phyloP scores from a whole-genome alignment of 2,113 vertebrate species.

The Periophthalmodon schlosseri region DNA sequence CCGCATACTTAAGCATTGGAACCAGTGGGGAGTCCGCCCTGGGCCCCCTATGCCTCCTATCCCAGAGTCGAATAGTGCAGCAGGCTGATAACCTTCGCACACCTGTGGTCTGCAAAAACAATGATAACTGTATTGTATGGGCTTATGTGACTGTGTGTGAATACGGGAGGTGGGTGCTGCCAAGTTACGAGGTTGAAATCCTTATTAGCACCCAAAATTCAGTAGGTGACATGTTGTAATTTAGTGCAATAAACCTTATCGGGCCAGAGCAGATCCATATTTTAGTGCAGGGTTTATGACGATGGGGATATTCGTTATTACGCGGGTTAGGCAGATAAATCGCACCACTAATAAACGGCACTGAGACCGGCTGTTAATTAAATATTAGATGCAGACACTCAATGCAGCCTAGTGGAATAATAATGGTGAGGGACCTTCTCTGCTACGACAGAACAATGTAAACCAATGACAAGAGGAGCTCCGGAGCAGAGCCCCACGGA shows the following conservation, averaged over 20 bases:
- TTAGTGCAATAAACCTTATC: constrained; percentile 28
- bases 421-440: constrained; percentile 11
- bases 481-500: background rate
- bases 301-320: constrained; percentile 26
- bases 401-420: constrained; percentile 24
- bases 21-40: constrained; percentile 66
- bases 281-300: constrained; percentile 31
- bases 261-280: constrained; percentile 20
- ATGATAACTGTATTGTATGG: constrained; percentile 52
- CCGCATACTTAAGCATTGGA: constrained; percentile 68
- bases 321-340: constrained; percentile 34
- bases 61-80: constrained; percentile 45
- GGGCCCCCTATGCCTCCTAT: constrained; percentile 28
- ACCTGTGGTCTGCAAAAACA: constrained; percentile 62
- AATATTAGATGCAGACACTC: constrained; percentile 42
- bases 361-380: constrained; percentile 50
- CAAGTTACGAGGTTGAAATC: constrained; percentile 16
- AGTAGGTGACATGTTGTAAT: constrained; percentile 30
- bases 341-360: constrained; percentile 35
- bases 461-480: constrained; percentile 19
- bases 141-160: constrained; percentile 1
- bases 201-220: constrained; percentile 29
- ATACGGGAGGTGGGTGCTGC: constrained; percentile 23
- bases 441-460: constrained; percentile 20
- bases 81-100: constrained; percentile 75